These are phyloP conservation scores for Platysteira castanea DNA, from an alignment of 2,113 vertebrate genomes.

Conservation along the genomic window DNA sequence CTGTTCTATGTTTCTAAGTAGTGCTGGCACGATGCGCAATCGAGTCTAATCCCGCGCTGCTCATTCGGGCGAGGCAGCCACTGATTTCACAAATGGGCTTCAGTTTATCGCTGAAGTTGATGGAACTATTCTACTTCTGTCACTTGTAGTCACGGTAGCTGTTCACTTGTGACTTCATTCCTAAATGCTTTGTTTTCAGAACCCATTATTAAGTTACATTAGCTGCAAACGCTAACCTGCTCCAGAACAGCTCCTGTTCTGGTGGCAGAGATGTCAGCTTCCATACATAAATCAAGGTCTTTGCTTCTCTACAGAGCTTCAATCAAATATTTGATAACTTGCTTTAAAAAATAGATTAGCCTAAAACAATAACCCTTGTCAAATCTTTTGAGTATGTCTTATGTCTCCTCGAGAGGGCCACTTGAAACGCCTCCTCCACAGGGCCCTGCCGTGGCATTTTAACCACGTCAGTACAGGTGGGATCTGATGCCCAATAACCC, in stretches of 20 bases:
- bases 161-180: conserved; percentile 2
- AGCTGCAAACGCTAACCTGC: neutral
- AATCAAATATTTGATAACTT: neutral
- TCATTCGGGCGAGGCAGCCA: neutral
- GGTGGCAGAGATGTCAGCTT: neutral
- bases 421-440: accelerated
- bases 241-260: neutral
- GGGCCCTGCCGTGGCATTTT: neutral
- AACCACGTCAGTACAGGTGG: neutral
- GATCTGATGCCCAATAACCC: neutral
- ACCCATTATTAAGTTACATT: neutral
- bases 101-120: neutral
- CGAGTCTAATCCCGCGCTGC: conserved; percentile 32
- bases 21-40: neutral
- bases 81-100: conserved; percentile 36
- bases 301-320: neutral
- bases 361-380: neutral
- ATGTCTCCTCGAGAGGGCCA: neutral
- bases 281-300: neutral
- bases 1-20: conserved; percentile 40
- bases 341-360: neutral
- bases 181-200: neutral
- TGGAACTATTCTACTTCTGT: conserved; percentile 45
- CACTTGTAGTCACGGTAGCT: neutral
- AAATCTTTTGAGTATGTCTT: neutral